Conservation (phyloP, 1,140 invertebrate species). For the Ridgeia piscesae region DNA sequence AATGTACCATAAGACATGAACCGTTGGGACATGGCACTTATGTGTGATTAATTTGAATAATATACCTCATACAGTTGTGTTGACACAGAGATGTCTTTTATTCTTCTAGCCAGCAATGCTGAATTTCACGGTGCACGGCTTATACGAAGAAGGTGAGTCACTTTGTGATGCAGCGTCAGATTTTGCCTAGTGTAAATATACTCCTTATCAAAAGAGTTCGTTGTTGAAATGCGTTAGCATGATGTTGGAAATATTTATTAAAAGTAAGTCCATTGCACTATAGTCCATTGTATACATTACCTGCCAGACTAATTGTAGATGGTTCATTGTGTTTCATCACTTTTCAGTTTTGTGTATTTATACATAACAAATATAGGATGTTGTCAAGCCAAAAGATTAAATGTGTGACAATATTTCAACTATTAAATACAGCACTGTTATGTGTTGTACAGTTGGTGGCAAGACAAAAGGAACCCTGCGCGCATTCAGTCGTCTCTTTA, state of each 20-base stretch:
- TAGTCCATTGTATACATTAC: background rate
- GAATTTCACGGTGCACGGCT: background rate
- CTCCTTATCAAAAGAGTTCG: background rate
- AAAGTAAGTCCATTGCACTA: no score
- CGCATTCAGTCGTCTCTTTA: constrained; percentile 78
- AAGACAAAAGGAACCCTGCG: constrained; percentile 64
- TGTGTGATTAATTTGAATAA: no score
- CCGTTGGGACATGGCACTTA: no score
- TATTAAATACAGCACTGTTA: background rate
- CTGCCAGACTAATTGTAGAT: background rate
- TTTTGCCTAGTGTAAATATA: background rate
- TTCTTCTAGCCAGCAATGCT: background rate
- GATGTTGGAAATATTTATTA: background rate
- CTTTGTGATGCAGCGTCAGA: background rate
- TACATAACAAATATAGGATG: background rate
- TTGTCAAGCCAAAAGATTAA: background rate
- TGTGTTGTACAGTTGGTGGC: constrained; percentile 41
- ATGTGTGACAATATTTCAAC: background rate
- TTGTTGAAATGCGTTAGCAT: background rate
- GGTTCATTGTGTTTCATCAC: background rate
- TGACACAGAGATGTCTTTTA: background rate
- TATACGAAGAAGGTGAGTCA: background rate
- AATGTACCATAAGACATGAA: no score
- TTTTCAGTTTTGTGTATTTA: background rate
- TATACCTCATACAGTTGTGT: no score